Percentiles rank a stretch among this genome's conserved stretches.
Conservation (phyloP, 2,797 vertebrate genomes). For the Rhinatrema bivittatum region DNA sequence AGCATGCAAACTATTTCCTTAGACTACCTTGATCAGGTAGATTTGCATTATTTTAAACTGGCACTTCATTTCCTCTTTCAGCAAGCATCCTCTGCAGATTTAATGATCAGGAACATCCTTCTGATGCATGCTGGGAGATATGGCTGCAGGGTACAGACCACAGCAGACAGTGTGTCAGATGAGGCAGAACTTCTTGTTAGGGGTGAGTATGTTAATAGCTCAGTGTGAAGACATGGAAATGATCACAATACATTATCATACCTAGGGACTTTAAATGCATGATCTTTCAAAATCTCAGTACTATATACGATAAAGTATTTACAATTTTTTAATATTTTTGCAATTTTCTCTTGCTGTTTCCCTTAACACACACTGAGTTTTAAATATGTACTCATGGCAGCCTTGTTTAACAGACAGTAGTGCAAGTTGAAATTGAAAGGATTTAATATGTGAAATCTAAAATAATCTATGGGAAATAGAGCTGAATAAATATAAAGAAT, state of each 20-base stretch:
- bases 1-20: constrained; percentile 12
- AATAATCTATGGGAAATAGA: neutral
- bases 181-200: constrained; percentile 90
- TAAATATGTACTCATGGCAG: constrained; percentile 7
- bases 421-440: constrained; percentile 5
- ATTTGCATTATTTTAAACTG: constrained; percentile 46
- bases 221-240: constrained; percentile 24
- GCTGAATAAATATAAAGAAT: neutral
- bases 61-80: constrained; percentile 56
- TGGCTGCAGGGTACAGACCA: constrained; percentile 85
- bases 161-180: constrained; percentile 78
- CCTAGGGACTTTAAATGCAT: constrained; percentile 15
- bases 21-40: constrained; percentile 33
- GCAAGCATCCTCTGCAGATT: constrained; percentile 92
- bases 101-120: constrained; percentile 97
- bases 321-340: constrained; percentile 17
- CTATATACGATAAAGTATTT: constrained; percentile 4
- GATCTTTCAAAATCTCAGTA: neutral
- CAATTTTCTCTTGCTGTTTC: constrained; percentile 15
- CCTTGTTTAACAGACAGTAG: neutral
- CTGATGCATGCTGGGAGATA: constrained; percentile 92
- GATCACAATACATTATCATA: constrained; percentile 23
- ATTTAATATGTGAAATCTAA: constrained; percentile 7
- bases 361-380: constrained; percentile 17
- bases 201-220: constrained; percentile 66